Conservation (phyloP, 2,113 vertebrate species). For the Microcebus murinus region DNA sequence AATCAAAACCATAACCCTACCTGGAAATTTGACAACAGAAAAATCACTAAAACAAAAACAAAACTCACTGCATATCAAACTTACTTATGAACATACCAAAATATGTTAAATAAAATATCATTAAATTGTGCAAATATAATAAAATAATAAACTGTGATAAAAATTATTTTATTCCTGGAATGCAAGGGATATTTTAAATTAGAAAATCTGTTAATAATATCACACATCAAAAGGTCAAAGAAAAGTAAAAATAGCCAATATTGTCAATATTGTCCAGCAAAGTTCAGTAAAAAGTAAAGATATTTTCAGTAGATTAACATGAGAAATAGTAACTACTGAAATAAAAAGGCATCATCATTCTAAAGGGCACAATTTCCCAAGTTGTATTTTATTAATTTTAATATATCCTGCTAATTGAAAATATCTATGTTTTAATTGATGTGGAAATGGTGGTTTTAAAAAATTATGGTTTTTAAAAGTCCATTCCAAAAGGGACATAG, state of each 20-base stretch:
- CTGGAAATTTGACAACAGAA: constrained; percentile 27
- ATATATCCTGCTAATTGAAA: neutral
- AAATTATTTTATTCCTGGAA: neutral
- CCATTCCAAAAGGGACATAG: neutral
- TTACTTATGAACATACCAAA: neutral
- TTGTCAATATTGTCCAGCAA: neutral
- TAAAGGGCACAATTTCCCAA: neutral
- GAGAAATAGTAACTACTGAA: neutral
- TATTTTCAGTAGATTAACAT: neutral
- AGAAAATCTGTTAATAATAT: neutral
- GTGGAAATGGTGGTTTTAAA: neutral
- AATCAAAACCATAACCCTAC: neutral
- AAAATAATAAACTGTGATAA: neutral
- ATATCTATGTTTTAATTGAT: neutral
- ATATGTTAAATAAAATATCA: neutral
- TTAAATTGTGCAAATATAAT: neutral
- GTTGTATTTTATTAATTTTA: neutral
- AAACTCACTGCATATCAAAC: neutral
- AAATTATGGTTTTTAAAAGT: neutral
- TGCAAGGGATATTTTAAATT: neutral
- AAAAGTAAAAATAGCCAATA: neutral
- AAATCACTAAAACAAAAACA: neutral
- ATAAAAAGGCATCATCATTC: neutral
- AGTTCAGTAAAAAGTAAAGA: neutral
- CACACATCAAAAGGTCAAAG: neutral